Evolutionary conservation across 2,888 invertebrate species (phyloP), one percentile per base, ranked within the genome.

Genomic region (Drosophila barbarae): DNA sequence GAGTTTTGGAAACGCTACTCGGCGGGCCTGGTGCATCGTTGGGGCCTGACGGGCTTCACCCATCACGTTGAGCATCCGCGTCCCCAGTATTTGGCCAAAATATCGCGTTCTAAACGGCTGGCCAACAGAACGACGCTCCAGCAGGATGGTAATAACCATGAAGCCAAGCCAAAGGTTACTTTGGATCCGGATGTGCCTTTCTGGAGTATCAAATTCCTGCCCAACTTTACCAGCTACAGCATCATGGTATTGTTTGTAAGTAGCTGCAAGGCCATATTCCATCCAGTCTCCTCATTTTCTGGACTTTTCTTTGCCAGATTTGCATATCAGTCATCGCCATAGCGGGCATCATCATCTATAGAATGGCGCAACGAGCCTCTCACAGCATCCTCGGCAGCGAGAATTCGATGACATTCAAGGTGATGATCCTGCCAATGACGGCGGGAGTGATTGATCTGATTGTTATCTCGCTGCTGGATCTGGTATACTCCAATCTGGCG

Each of bases 1-100:
- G 96, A 96, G 88, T 90, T 95, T 68, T 96, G 96, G 96, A 95
- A 95, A 86, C 90, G 95, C 5, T 94, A 94, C 87, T 93, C 94
- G 51, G 93, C 94, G 3, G 93, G 93, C 77, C 91, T 96, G 67
- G 92, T 94, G n/a, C 95, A 95, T 88, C 91, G 93, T 69, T 96
- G 96, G 96, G 96, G 95, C 73, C 90, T 95, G 23, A 92, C 93
- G 0, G 93, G 93, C 39, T 95, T 94, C 88, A 94, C 94, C 78
- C 90, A 92, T 34, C 91, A 92, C 72, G 92, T 94, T 64, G 95
- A 95, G 87, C 94, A 95, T 81, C 95, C 95, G 1, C 89, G 95
- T 59, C 94, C 95, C 0, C 93, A 95, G 86, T 95, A 94, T 88
- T 89, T 95, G 59, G 91, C 93, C 8, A 90, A 92, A 74, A 86